A percentile compares a stretch with the other conserved stretches of the same genome.
phyloP scores from a whole-genome alignment of 37 sponge, comb jelly and placozoan species.

The Theonella swinhoei region DNA sequence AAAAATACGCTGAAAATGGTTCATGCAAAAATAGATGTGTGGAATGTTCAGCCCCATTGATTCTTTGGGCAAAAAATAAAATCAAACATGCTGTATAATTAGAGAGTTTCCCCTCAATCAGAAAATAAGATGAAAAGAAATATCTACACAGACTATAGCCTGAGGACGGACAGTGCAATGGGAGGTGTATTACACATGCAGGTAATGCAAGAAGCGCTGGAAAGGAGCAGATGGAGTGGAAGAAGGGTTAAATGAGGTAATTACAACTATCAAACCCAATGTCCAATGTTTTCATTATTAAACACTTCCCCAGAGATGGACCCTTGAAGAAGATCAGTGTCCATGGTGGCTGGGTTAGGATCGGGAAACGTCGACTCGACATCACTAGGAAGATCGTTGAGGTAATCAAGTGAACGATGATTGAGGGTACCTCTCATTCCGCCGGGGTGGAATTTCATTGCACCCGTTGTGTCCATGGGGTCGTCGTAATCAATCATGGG shows the following conservation, averaged over 20 bases:
- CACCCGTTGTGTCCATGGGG: constrained; percentile 38
- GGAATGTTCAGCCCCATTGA: no score
- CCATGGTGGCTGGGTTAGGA: not conserved
- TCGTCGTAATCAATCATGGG: constrained; percentile 27
- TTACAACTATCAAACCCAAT: not conserved
- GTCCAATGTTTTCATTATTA: not conserved
- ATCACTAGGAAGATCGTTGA: not conserved
- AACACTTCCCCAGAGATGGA: not conserved
- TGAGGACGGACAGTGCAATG: no score
- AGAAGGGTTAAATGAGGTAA: not conserved
- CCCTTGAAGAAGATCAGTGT: not conserved
- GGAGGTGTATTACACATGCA: no score
- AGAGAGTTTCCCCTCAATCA: no score
- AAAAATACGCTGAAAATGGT: no score
- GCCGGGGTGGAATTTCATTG: not conserved
- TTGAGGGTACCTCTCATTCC: not conserved
- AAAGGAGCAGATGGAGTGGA: no score
- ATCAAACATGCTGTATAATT: no score
- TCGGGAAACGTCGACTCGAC: not conserved
- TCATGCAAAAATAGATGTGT: no score
- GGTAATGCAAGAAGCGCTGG: no score
- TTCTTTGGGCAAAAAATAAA: no score
- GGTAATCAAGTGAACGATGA: not conserved
- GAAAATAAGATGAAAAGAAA: no score
- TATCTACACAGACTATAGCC: no score